Evolutionary conservation across 2,888 invertebrate species (phyloP).

Genomic region (Nemoura dubitans): DNA sequence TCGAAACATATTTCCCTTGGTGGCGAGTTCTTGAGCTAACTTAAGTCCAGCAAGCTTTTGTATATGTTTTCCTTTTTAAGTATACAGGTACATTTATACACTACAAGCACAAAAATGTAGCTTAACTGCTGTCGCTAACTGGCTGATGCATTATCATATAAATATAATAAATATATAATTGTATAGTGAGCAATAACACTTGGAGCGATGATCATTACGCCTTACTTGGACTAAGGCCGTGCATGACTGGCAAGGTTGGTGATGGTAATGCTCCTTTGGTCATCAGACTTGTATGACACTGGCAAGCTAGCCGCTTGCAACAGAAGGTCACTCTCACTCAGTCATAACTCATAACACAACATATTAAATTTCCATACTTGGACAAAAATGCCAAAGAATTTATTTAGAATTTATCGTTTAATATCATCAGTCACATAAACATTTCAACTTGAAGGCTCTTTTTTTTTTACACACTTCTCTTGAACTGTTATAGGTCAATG

Average conservation of each 20-base stretch:
- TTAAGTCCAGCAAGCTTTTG: neutral
- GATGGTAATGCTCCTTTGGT: neutral
- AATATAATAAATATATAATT: constrained; percentile 13
- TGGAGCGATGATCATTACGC: neutral
- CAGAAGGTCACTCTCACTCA: neutral
- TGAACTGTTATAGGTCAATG: neutral
- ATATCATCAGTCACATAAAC: neutral
- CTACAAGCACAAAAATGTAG: neutral
- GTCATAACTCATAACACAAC: neutral
- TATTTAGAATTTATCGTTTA: neutral
- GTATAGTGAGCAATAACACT: neutral
- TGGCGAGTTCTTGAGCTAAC: neutral
- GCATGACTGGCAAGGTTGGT: neutral
- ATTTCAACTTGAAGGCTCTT: neutral
- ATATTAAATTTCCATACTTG: neutral
- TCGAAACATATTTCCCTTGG: neutral
- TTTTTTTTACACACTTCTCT: neutral
- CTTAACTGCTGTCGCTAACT: neutral
- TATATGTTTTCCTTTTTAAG: no score
- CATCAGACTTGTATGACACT: neutral
- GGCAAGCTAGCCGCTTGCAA: neutral
- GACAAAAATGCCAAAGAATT: neutral
- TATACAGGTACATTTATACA: no score
- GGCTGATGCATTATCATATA: constrained; percentile 15
- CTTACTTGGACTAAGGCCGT: neutral